Evolutionary conservation across 2,113 vertebrate species (phyloP).

Genomic region (Cacatua alba): DNA sequence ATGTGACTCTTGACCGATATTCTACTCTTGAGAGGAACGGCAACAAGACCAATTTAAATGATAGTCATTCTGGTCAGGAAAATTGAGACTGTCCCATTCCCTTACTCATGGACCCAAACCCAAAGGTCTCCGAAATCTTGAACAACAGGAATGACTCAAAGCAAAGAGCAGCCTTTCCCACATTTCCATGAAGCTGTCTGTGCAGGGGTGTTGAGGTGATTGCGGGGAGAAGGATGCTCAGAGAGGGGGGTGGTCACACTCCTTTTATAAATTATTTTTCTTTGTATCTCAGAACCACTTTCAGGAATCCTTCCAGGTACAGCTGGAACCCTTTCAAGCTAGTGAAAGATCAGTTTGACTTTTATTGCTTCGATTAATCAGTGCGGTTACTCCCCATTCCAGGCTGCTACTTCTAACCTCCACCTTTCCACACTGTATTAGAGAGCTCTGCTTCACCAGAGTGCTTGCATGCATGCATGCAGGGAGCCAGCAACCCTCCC

Average conservation of each 20-base stretch:
- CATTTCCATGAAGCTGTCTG: neutral
- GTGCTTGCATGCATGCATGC: neutral
- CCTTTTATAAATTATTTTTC: neutral
- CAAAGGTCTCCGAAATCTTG: neutral
- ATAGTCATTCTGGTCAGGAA: neutral
- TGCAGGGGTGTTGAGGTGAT: neutral
- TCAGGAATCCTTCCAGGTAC: slow-evolving; percentile 27
- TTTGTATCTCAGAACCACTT: slow-evolving; percentile 25
- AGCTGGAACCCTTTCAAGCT: slow-evolving; percentile 25
- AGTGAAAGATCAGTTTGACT: slow-evolving; percentile 60
- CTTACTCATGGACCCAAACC: neutral
- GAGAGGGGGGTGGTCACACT: neutral
- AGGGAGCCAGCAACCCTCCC: neutral
- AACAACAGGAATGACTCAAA: neutral
- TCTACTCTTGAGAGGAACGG: neutral
- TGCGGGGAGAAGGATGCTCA: neutral
- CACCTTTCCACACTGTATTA: neutral
- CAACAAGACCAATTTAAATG: neutral
- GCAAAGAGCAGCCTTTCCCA: neutral
- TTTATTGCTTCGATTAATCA: slow-evolving; percentile 67
- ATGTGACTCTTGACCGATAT: neutral
- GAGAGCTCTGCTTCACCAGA: slow-evolving; percentile 19
- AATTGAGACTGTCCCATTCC: neutral
- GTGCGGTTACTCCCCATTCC: slow-evolving; percentile 10
- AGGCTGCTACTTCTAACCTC: slow-evolving; percentile 49